Percentiles rank a stretch among this genome's conserved stretches.
phyloP scores from a whole-genome alignment of 2,888 invertebrate species.

The Neoitamus cyanurus region DNA sequence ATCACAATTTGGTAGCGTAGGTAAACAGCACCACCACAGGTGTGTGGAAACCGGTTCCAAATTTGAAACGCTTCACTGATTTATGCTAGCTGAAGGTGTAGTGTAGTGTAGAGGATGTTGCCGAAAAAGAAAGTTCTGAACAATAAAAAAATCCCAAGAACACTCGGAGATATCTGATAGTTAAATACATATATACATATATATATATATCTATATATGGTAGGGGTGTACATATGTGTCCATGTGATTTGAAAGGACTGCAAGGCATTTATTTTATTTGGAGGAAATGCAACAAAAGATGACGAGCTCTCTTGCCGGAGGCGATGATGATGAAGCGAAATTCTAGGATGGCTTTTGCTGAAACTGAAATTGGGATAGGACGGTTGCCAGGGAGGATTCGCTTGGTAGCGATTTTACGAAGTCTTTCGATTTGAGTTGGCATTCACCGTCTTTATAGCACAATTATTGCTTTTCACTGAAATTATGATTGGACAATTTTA shows the following conservation, averaged over 20 bases:
- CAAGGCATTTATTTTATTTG: not conserved
- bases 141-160: not conserved
- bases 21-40: conserved; percentile 18
- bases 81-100: not conserved
- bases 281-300: conserved; percentile 17
- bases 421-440: not conserved
- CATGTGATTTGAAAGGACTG: not conserved
- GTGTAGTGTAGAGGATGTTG: not conserved
- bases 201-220: no score
- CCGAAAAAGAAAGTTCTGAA: not conserved
- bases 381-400: not conserved
- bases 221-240: not conserved
- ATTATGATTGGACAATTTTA: no score
- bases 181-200: no score
- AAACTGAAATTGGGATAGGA: not conserved
- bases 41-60: conserved; percentile 2
- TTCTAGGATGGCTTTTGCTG: not conserved
- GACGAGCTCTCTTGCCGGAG: not conserved
- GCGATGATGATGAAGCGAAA: not conserved
- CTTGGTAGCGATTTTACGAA: not conserved
- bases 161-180: no score
- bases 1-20: not conserved
- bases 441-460: not conserved
- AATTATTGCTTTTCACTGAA: not conserved
- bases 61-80: conserved; percentile 1